Conservation (phyloP, 2,797 vertebrate species). For the Picus viridis region DNA sequence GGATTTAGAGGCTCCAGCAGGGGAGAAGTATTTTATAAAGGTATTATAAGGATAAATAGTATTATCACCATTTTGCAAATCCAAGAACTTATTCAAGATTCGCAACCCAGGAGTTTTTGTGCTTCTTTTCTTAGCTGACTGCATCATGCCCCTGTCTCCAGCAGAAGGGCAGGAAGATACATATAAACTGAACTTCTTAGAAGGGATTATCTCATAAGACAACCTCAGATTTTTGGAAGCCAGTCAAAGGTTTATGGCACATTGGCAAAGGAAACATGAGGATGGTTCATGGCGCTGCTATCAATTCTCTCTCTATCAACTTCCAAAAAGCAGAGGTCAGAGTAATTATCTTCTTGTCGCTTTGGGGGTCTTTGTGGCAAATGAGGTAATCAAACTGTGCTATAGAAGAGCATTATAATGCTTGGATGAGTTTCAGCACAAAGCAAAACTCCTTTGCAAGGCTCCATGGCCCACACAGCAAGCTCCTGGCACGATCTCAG, state of each 20-base stretch:
- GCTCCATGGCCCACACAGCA: neutral
- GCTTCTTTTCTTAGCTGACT: constrained; percentile 51
- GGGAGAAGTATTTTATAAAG: constrained; percentile 34
- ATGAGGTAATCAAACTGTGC: neutral
- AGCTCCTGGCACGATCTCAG: neutral
- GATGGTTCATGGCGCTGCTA: neutral
- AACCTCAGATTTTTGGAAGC: neutral
- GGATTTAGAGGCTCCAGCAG: constrained; percentile 27
- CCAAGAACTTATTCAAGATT: constrained; percentile 18
- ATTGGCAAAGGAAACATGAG: neutral
- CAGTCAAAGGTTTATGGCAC: constrained; percentile 42
- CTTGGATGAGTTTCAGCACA: neutral
- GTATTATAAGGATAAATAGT: constrained; percentile 14
- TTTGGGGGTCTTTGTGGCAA: neutral
- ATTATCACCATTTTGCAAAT: constrained; percentile 36
- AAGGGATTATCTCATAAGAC: constrained; percentile 20
- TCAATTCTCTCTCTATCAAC: neutral
- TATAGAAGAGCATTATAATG: neutral
- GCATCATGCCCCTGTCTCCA: neutral
- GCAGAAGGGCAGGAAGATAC: constrained; percentile 24
- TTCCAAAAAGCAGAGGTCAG: neutral
- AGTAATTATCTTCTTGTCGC: constrained; percentile 12
- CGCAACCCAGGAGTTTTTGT: neutral
- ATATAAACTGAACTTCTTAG: neutral
- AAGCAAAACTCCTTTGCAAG: neutral